Conservation (phyloP, 1,140 invertebrate species). For the Halotydeus destructor region DNA sequence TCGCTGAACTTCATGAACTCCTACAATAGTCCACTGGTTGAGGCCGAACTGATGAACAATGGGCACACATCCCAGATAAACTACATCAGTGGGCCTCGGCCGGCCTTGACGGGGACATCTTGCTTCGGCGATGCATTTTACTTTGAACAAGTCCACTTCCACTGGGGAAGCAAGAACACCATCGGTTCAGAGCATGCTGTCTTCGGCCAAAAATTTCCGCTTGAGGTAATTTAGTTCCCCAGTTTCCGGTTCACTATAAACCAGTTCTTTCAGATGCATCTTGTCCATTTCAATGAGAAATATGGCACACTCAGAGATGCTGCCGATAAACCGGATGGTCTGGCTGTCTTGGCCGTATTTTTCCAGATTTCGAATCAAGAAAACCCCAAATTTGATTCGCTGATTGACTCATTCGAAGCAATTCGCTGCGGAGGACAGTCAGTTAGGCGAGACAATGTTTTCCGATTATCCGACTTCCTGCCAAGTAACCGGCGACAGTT, state of each 20-base stretch:
- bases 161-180: constrained; percentile 58
- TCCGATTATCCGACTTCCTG: constrained; percentile 21
- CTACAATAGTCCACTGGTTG: too few relatives aligned
- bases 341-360: constrained; percentile 43
- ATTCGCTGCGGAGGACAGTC: not conserved
- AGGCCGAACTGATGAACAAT: too few relatives aligned
- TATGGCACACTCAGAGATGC: constrained; percentile 34
- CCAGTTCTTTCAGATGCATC: constrained; percentile 32
- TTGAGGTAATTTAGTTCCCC: constrained; percentile 17
- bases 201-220: constrained; percentile 35
- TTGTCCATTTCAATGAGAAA: constrained; percentile 40
- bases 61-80: constrained; percentile 10
- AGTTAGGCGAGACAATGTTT: too few relatives aligned
- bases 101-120: not conserved
- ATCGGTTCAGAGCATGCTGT: constrained; percentile 70
- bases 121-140: not conserved
- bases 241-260: too few relatives aligned
- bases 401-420: not conserved
- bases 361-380: constrained; percentile 21
- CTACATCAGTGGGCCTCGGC: not conserved
- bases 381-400: not conserved
- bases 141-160: constrained; percentile 47
- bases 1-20: not conserved
- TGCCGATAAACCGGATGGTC: constrained; percentile 31
- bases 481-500: constrained; percentile 34